Evolutionary conservation across 2,888 invertebrate genomes (phyloP), one percentile per base, ranked within the genome.

Genomic region (Aspidapion aeneum): DNA sequence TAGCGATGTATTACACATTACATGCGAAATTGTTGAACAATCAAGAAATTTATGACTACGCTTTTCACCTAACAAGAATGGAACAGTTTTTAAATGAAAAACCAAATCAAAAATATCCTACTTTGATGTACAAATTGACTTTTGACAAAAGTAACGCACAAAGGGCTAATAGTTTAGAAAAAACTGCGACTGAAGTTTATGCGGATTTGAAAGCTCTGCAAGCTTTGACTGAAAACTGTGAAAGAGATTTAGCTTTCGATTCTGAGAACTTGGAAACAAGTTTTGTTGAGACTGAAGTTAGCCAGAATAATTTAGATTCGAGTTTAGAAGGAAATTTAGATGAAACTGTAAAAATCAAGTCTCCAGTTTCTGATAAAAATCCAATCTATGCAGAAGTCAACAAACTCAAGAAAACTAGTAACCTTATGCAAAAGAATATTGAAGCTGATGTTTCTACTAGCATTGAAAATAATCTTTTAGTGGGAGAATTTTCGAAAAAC

Each of bases 1-100:
- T 95, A 51, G 91, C 93, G 18, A 91, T 95, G 88, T 88, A 90
- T 74, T 91, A 93, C 82, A 86, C 90, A 58, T 80, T 90, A 57
- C 85, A 89, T 19, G 89, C 90, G 0, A 82, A 85, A 58, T 85
- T 87, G 21, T 77, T 92, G 51, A 88, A 85, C 64, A 87, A 90
- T 0, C 85, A 90, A 65, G 90, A 90, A 73, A 91, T 91, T 1
- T 89, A 91, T 70, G 87, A 89, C 70, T 88, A 89, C 67, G 88
- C 88, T 1, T 88, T 86, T 69, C 90, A 90, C 73, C 82, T 90
- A 78, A 88, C 88, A 0, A 82, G 86, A 59, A 80, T 88, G 65
- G 89, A 89, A 62, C 87, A 88, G 68, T 87, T 87, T 72, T 73
- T 89, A 68, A 76, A 68, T 17, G 79, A 79, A 57, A 77, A 79